phyloP scores from a whole-genome alignment of 1,140 invertebrate species.

The Apis dorsata region DNA sequence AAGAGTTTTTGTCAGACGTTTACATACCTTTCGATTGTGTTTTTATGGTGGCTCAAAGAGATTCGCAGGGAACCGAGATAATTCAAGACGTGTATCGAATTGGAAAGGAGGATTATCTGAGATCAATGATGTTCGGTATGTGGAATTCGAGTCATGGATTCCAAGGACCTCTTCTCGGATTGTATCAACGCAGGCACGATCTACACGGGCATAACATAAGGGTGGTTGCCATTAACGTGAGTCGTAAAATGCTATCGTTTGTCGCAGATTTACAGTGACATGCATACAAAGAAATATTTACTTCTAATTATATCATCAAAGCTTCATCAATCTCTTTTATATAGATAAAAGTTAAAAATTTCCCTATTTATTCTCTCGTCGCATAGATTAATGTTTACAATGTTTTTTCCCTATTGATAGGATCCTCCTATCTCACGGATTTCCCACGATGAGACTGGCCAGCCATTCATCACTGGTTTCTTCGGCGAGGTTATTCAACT shows the following conservation, averaged over 20 bases:
- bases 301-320: too few species aligned
- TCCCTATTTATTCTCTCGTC: too few species aligned
- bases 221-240: conserved; percentile 72
- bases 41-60: conserved; percentile 65
- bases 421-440: conserved; percentile 75
- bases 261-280: neutral
- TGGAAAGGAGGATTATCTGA: conserved; percentile 61
- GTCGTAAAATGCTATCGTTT: neutral
- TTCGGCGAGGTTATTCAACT: conserved; percentile 75
- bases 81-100: conserved; percentile 75
- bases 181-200: conserved; percentile 74
- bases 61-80: conserved; percentile 47
- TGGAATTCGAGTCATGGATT: conserved; percentile 66
- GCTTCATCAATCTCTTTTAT: too few species aligned
- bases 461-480: conserved; percentile 72
- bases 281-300: neutral
- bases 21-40: conserved; percentile 73
- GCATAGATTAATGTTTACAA: too few species aligned
- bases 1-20: conserved; percentile 67
- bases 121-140: conserved; percentile 61
- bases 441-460: conserved; percentile 55
- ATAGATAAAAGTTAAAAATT: too few species aligned
- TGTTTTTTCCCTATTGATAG: conserved; percentile 45
- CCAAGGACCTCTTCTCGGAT: conserved; percentile 54
- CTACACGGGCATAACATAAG: conserved; percentile 72